phyloP scores from a whole-genome alignment of 2,797 vertebrate species.

The Amblyopsis hoosieri region DNA sequence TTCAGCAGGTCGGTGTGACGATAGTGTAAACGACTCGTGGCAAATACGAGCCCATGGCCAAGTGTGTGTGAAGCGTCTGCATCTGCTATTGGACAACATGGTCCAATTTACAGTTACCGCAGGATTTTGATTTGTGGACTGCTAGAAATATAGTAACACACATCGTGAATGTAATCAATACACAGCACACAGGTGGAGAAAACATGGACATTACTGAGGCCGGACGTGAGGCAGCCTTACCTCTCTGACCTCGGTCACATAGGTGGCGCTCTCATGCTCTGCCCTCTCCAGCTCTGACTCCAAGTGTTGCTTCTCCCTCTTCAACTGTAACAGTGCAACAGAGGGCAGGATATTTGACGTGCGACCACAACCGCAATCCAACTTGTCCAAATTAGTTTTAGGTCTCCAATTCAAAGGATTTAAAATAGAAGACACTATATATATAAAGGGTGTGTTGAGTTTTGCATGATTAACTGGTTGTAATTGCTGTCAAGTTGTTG shows the following conservation, averaged over 20 bases:
- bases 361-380: neutral
- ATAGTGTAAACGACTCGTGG: neutral
- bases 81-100: neutral
- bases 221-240: constrained; percentile 58
- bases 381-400: too few species aligned
- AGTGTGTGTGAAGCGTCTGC: too few species aligned
- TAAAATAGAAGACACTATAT: too few species aligned
- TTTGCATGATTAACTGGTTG: too few species aligned
- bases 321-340: constrained; percentile 68
- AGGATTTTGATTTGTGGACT: neutral
- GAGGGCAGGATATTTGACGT: constrained; percentile 10
- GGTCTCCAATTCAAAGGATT: too few species aligned
- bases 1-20: neutral
- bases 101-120: neutral
- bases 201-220: constrained; percentile 4
- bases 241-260: constrained; percentile 96
- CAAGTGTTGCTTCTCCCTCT: constrained; percentile 88
- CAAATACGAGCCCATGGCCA: too few species aligned
- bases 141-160: constrained; percentile 12
- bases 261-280: constrained; percentile 91
- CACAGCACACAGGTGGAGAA: constrained; percentile 16
- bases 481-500: too few species aligned
- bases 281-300: constrained; percentile 92
- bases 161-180: constrained; percentile 7
- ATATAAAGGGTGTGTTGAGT: too few species aligned